Conservation (phyloP, 64 coral and sea anemone genomes). For the Stichodactyla helianthus region DNA sequence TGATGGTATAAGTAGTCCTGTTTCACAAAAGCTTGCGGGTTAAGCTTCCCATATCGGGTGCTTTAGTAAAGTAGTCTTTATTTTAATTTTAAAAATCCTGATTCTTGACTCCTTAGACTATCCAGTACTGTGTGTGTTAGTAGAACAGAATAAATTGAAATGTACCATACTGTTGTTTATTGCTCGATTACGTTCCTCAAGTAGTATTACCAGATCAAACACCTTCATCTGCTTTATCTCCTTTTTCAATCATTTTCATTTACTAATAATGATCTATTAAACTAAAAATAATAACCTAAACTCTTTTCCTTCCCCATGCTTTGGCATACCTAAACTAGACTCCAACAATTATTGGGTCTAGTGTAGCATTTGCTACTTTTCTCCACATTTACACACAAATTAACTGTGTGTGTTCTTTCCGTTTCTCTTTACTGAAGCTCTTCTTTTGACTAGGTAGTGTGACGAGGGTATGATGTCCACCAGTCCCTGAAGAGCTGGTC, state of each 20-base stretch:
- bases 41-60: too few species aligned
- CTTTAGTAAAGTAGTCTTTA: background rate
- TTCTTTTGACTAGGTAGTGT: slow-evolving; percentile 32
- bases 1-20: too few species aligned
- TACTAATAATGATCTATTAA: background rate
- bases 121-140: background rate
- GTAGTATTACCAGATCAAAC: too few species aligned
- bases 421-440: slow-evolving; percentile 21
- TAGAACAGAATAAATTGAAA: background rate
- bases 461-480: slow-evolving; percentile 15
- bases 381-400: too few species aligned
- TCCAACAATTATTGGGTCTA: background rate
- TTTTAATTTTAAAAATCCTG: background rate
- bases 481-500: background rate
- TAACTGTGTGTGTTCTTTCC: background rate
- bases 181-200: background rate
- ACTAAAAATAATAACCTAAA: background rate
- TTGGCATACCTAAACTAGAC: background rate
- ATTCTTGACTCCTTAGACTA: background rate
- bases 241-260: background rate
- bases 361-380: background rate
- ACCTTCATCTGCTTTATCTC: background rate
- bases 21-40: too few species aligned
- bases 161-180: background rate
- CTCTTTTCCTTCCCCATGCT: background rate